phyloP scores from a whole-genome alignment of 2,797 vertebrate species.

The Peromyscus eremicus region DNA sequence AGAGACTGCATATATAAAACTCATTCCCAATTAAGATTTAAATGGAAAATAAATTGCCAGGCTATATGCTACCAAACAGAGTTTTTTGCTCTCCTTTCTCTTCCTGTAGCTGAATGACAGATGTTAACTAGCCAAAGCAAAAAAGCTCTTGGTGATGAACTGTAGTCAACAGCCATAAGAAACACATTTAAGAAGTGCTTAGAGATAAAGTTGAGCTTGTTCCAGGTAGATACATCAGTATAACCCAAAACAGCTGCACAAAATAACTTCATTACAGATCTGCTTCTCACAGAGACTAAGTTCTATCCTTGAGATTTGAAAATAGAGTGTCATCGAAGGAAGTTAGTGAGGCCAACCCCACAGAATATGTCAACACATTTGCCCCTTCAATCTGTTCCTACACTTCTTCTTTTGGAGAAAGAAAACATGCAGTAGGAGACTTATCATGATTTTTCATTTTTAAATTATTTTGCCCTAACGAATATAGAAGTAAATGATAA shows the following conservation, averaged over 20 bases:
- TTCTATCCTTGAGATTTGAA: slow-evolving; percentile 33
- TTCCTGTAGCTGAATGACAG: slow-evolving; percentile 84
- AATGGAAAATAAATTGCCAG: slow-evolving; percentile 82
- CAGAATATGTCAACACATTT: slow-evolving; percentile 21
- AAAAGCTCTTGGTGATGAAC: slow-evolving; percentile 81
- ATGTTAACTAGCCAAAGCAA: slow-evolving; percentile 79
- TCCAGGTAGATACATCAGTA: slow-evolving; percentile 72
- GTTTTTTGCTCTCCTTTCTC: slow-evolving; percentile 73
- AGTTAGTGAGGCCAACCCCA: background rate
- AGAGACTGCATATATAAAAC: slow-evolving; percentile 80
- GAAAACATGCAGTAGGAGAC: slow-evolving; percentile 21
- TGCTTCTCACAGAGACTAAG: slow-evolving; percentile 22
- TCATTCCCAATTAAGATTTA: slow-evolving; percentile 81
- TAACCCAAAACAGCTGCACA: slow-evolving; percentile 46
- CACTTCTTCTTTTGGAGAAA: slow-evolving; percentile 38
- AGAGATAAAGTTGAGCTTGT: slow-evolving; percentile 82
- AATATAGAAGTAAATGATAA: background rate
- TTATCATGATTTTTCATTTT: slow-evolving; percentile 11
- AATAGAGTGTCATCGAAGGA: slow-evolving; percentile 9
- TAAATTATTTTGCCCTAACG: background rate
- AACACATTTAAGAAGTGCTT: slow-evolving; percentile 73
- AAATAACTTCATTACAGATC: slow-evolving; percentile 55
- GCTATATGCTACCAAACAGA: slow-evolving; percentile 75
- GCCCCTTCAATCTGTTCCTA: slow-evolving; percentile 1
- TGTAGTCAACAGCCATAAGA: slow-evolving; percentile 77